These are phyloP conservation scores for Lagopus leucura DNA, from an alignment of 2,113 vertebrate genomes.

Conservation along the genomic window DNA sequence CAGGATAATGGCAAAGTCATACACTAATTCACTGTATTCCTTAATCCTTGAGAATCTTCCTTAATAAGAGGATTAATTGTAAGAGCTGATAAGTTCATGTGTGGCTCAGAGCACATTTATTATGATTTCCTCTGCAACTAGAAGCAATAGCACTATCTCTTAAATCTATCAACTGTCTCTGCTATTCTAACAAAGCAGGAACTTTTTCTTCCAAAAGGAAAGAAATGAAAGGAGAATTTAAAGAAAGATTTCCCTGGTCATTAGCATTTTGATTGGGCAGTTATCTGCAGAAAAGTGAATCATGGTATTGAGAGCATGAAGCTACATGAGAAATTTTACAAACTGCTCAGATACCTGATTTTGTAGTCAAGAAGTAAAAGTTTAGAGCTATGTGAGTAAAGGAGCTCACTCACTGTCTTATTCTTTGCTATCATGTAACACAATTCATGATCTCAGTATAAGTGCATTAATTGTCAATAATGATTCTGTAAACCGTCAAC, in stretches of 20 bases:
- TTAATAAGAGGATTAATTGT: constrained; percentile 55
- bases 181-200: background rate
- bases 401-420: background rate
- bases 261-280: background rate
- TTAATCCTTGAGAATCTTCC: constrained; percentile 23
- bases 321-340: background rate
- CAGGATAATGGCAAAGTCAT: background rate
- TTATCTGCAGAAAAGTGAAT: background rate
- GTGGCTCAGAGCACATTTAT: background rate
- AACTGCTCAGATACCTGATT: background rate
- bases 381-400: background rate
- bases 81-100: background rate
- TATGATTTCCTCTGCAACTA: background rate
- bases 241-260: background rate
- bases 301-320: background rate
- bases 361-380: background rate
- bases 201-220: background rate
- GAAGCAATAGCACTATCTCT: background rate
- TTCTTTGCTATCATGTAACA: background rate
- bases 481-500: background rate
- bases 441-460: background rate
- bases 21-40: background rate
- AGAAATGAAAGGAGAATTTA: background rate
- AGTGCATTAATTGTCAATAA: background rate
- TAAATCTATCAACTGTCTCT: background rate